Percentiles rank a stretch among this genome's conserved stretches.
Conservation (phyloP, 1,140 invertebrate genomes). For the Chironomus striatipennis region DNA sequence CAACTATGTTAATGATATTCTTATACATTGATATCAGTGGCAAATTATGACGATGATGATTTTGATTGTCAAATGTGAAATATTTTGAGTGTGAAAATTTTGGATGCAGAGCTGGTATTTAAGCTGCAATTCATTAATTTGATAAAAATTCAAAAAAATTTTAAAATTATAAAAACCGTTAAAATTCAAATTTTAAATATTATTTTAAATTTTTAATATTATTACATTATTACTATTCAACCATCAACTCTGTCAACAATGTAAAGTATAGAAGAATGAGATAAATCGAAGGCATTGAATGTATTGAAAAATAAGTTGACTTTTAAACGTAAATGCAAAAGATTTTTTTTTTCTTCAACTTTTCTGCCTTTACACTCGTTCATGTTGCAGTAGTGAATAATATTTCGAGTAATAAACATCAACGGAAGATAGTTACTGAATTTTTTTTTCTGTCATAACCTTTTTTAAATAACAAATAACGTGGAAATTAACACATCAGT, state of each 20-base stretch:
- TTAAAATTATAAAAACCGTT: too few species aligned
- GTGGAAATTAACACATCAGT: neutral
- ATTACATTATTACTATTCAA: too few species aligned
- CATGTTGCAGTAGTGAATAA: neutral
- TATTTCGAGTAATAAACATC: conserved; percentile 7
- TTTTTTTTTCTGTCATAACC: neutral
- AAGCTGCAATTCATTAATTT: too few species aligned
- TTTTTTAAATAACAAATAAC: neutral
- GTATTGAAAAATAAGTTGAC: neutral
- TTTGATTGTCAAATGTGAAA: too few species aligned
- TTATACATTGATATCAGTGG: too few species aligned
- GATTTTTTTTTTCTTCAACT: neutral
- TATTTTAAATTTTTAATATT: too few species aligned
- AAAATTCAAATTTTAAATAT: too few species aligned
- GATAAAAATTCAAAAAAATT: too few species aligned
- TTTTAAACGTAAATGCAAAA: neutral
- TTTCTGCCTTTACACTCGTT: neutral
- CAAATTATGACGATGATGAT: too few species aligned
- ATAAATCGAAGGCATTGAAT: neutral
- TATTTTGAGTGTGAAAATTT: too few species aligned
- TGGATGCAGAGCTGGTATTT: too few species aligned
- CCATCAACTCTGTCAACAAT: neutral
- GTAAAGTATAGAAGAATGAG: neutral
- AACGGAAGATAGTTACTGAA: neutral
- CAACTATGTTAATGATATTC: neutral